Conservation (phyloP, 2,888 invertebrate genomes). For the Euspilapteryx auroguttella region DNA sequence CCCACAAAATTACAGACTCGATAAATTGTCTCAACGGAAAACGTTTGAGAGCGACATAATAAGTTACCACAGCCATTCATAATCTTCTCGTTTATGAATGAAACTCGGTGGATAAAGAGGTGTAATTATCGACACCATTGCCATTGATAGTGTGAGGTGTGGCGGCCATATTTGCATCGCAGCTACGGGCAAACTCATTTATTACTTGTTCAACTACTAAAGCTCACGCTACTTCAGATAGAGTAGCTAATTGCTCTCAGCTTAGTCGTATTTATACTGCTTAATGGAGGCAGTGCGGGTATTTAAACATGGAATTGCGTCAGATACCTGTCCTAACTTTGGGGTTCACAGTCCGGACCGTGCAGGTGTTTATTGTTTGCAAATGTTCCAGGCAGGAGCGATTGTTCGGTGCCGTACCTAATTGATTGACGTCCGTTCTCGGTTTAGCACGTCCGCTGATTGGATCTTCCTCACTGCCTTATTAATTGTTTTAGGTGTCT, state of each 20-base stretch:
- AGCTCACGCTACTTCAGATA: too few relatives aligned
- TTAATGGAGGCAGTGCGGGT: too few relatives aligned
- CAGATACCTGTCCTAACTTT: too few relatives aligned
- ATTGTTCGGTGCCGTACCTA: not conserved
- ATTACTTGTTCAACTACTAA: too few relatives aligned
- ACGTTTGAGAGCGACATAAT: conserved; percentile 17
- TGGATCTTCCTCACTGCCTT: conserved; percentile 4
- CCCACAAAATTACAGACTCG: conserved; percentile 31
- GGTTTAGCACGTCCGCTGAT: conserved; percentile 1
- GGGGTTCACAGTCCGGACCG: too few relatives aligned
- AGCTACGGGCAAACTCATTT: not conserved
- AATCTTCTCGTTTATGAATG: conserved; percentile 55
- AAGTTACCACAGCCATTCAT: conserved; percentile 51
- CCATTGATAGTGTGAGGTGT: conserved; percentile 18
- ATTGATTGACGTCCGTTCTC: not conserved
- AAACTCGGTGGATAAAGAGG: conserved; percentile 16
- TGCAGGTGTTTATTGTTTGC: not conserved
- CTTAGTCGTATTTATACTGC: too few relatives aligned
- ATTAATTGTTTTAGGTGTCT: not conserved
- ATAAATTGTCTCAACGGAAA: conserved; percentile 5
- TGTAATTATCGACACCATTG: conserved; percentile 43
- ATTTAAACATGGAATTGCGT: too few relatives aligned
- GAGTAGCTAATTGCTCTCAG: too few relatives aligned
- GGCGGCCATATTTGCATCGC: conserved; percentile 2
- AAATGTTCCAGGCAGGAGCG: not conserved